Evolutionary conservation across 92 coral and sea anemone species (phyloP), one percentile per base, ranked within the genome.

Genomic region (Hydrozoanthus gracilis): DNA sequence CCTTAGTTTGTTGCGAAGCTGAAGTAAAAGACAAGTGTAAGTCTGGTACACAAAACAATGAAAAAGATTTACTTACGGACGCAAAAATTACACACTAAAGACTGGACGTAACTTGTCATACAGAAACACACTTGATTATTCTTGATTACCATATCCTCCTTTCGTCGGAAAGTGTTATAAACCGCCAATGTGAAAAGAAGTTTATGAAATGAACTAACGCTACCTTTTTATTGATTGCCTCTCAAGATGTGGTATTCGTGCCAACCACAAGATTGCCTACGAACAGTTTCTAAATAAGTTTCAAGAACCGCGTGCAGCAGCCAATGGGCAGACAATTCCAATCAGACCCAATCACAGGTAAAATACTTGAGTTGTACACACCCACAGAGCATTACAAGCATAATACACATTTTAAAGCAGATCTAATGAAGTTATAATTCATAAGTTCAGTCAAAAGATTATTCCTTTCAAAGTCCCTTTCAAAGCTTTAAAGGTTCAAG

Each of bases 231-330:
- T 18, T 83, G 3, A 45, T 14, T 49, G 4, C n/a, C 9, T 88
- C 69, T 82, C 16, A 61, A 96, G 99, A 68, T 96, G 99, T 93
- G 99, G 95, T 45, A 90, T 96, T 13, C 92, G 88, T 20, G 98
- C 98, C 9, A 96, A 91, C 77, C 98, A 96, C 89, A 93, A 95
- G 82, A 95, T 96, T 66, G 86, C 94, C 68, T 96, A 96, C 72
- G 95, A 93, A 56, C 99, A 94, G 84, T 96, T 96, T 83, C 83
- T 96, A 83, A 92, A 93, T 8, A 95, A 91, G 78, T 96, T 95
- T 82, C 97, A 95, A 82, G 92, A 89, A 71, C 95, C 98, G 27
- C 91, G 91, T 47, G 83, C 90, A 15, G 84, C 88, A 17, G 91
- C 93, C 35, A 91, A 92, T 80, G 98, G 98, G 4, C 98, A 94